A percentile compares a stretch with the other conserved stretches of the same genome.
Evolutionary conservation across 2,113 vertebrate species (phyloP).

Genomic region (Diadophis punctatus): DNA sequence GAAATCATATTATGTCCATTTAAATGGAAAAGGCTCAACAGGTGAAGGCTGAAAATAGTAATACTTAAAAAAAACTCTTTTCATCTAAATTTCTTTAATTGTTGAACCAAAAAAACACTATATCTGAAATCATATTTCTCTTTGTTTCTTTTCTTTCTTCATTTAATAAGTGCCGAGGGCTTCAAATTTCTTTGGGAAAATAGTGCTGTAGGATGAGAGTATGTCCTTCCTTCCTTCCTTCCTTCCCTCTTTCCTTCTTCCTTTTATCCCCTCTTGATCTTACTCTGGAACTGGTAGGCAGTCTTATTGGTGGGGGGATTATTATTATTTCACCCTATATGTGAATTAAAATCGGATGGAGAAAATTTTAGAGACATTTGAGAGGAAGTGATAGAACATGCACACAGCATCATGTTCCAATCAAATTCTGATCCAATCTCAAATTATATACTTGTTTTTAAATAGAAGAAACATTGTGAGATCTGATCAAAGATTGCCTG

Average conservation of each 20-base stretch:
- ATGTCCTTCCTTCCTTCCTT: background rate
- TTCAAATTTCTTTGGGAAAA: background rate
- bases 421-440: background rate
- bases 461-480: constrained; percentile 15
- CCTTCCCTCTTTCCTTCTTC: too few species aligned
- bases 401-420: background rate
- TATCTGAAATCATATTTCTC: background rate
- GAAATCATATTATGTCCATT: constrained; percentile 30
- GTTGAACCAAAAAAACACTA: background rate
- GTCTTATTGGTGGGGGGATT: background rate
- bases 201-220: background rate
- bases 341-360: background rate
- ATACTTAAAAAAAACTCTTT: constrained; percentile 24
- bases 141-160: background rate
- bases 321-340: background rate
- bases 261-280: background rate
- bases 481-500: background rate
- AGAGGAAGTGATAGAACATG: background rate
- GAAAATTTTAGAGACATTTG: background rate
- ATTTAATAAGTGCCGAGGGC: background rate
- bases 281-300: background rate
- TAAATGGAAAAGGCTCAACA: background rate
- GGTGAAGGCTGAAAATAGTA: constrained; percentile 13
- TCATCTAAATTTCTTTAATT: constrained; percentile 22
- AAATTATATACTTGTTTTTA: background rate